These are phyloP conservation scores for Dinothrombium tinctorium DNA, from an alignment of 1,140 invertebrate genomes.

Conservation along the genomic window DNA sequence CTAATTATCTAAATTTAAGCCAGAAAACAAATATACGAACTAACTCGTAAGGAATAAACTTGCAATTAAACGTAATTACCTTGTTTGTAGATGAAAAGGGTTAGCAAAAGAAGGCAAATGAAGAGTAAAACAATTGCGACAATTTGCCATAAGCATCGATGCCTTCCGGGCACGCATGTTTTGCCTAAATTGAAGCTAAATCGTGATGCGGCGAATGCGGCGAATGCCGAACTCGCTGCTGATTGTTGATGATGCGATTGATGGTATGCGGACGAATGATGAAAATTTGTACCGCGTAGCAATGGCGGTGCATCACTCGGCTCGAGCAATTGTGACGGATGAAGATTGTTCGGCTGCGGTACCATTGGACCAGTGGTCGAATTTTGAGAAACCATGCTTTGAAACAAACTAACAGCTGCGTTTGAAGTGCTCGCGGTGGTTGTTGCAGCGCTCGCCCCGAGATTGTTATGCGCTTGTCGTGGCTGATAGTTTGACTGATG, in stretches of 20 bases:
- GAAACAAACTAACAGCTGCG: not conserved
- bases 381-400: not conserved
- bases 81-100: constrained; percentile 61
- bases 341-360: constrained; percentile 5
- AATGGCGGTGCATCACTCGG: constrained; percentile 1
- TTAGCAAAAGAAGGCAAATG: constrained; percentile 47
- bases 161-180: constrained; percentile 37
- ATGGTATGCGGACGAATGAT: not conserved
- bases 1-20: too few relatives aligned
- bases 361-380: constrained; percentile 7
- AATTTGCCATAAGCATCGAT: constrained; percentile 64
- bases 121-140: constrained; percentile 61
- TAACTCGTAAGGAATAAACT: not conserved
- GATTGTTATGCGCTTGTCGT: too few relatives aligned
- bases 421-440: too few relatives aligned
- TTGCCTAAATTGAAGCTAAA: constrained; percentile 57
- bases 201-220: not conserved
- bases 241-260: not conserved
- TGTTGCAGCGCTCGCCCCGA: too few relatives aligned
- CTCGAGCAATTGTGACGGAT: constrained; percentile 3
- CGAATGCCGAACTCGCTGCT: not conserved
- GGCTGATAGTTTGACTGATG: too few relatives aligned
- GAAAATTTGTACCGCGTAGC: not conserved
- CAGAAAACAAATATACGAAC: not conserved
- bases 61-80: constrained; percentile 28